Evolutionary conservation across 2,113 vertebrate genomes (phyloP), one percentile per base, ranked within the genome.

Genomic region (Nothobranchius kuhntae): DNA sequence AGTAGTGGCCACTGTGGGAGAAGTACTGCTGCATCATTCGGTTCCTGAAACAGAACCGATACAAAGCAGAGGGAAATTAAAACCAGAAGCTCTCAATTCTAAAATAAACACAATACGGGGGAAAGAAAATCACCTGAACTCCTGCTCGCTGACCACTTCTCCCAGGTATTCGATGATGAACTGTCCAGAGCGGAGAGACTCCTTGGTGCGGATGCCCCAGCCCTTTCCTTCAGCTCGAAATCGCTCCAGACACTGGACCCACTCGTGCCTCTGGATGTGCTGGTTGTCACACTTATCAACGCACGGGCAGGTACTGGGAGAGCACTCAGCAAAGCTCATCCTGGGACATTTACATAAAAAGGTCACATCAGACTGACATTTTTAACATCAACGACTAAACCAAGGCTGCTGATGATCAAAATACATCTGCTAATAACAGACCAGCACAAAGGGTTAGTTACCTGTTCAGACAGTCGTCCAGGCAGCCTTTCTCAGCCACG

Each of bases 111-210:
- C 68, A 68, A 42, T 21, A 11, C 21, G 1, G 45, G 40, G 38
- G 10, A 9, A 61, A 9, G 21, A 52, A 50, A 24, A 46, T 82
- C 59, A 94, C 98, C 98, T 95, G 92, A 99, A 99, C 78, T 99
- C 96, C 0, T 99, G 96, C 74, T 99, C 97, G 30, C 97, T 99
- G 71, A 99, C 98, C 61, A 99, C 98, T 81, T 99, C 98, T 54
- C 98, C 98, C 83, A 99, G 90, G 71, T 99, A 99, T 78, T 99
- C 98, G 9, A 99, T 99, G 94, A 99, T 99, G 78, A 99, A 99
- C 87, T 98, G 98, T 1, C 97, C 96, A 2, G 96, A 88, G 65
- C 94, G 95, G 3, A 99, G 94, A 14, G 95, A 57, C 38, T 99
- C 95, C 71, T 99, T 99, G 83, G 96, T 99, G 57, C 98, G 96